Percentiles rank a stretch among this genome's conserved stretches.
These are phyloP conservation scores for Trachelus troglodyta DNA, from an alignment of 2,888 invertebrate species.

Conservation along the genomic window DNA sequence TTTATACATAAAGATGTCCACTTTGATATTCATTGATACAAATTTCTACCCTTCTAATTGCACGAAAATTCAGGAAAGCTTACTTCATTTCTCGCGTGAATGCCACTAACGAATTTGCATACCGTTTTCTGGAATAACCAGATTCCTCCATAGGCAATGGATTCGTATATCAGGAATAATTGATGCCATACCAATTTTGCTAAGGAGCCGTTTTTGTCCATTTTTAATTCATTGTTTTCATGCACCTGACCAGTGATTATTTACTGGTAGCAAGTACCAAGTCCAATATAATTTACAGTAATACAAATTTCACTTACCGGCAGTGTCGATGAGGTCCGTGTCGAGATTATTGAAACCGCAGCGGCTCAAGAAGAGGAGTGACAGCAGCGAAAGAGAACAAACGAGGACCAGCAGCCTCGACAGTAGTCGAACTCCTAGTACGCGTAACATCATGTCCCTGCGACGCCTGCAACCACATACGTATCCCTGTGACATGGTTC, in stretches of 20 bases:
- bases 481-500: slow-evolving; percentile 35
- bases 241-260: neutral
- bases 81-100: neutral
- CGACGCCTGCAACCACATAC: slow-evolving; percentile 52
- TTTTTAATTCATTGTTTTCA: neutral
- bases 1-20: neutral
- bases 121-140: neutral
- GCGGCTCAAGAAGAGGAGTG: slow-evolving; percentile 70
- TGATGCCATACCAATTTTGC: neutral
- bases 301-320: slow-evolving; percentile 42
- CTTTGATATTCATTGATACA: neutral
- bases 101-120: neutral
- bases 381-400: slow-evolving; percentile 70
- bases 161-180: neutral
- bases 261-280: neutral
- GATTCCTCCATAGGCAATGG: neutral
- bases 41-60: neutral
- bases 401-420: slow-evolving; percentile 71
- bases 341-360: slow-evolving; percentile 67
- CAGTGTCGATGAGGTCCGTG: slow-evolving; percentile 55
- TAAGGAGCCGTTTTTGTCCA: neutral
- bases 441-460: slow-evolving; percentile 67
- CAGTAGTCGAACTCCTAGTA: slow-evolving; percentile 70
- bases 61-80: neutral
- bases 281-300: neutral